Evolutionary conservation across 2,797 vertebrate species (phyloP), one percentile per base, ranked within the genome.

Genomic region (Ceryle rudis): DNA sequence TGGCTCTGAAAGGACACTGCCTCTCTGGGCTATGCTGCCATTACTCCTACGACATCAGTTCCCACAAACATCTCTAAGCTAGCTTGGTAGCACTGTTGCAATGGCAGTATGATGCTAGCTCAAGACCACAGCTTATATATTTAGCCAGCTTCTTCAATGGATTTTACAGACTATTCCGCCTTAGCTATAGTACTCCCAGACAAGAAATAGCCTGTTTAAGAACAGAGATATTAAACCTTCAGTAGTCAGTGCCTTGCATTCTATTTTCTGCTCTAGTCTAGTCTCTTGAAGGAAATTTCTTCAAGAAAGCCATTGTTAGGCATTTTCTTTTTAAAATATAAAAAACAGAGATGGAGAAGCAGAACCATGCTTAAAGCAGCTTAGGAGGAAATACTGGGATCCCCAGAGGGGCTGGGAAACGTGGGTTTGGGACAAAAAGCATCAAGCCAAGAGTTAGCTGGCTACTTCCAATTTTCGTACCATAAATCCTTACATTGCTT

Each of bases 401-500:
- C 64, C 95, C 86, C 60, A 90, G 78, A 89, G 92, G 74, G 78
- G 69, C 37, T 95, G 71, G 78, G 86, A 95, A 93, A 94, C 94
- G 64, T 80, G 93, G 71, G 52, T 54, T 94, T 66, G 72, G 72
- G 75, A 92, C 95, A 55, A 93, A 90, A 95, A 94, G 72, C 82
- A 77, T 6, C 33, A 58, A 87, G 75, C 54, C 85, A 95, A 65
- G 61, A 94, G 49, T 62, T 80, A 82, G 92, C 81, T 83, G 86
- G 84, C 81, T 94, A 62, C 70, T 91, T 93, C 87, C 70, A 94
- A 75, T 77, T 91, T 97, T 95, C 87, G 88, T 92, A 91, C 81
- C 54, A 85, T 94, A 97, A 96, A 93, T 96, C 8, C 3, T 57
- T 22, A 62, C 57, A 85, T 81, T 92, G 66, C 46, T 69, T 62